A percentile compares a stretch with the other conserved stretches of the same genome.
Evolutionary conservation across 2,113 vertebrate species (phyloP).

Genomic region (Cathartes aura): DNA sequence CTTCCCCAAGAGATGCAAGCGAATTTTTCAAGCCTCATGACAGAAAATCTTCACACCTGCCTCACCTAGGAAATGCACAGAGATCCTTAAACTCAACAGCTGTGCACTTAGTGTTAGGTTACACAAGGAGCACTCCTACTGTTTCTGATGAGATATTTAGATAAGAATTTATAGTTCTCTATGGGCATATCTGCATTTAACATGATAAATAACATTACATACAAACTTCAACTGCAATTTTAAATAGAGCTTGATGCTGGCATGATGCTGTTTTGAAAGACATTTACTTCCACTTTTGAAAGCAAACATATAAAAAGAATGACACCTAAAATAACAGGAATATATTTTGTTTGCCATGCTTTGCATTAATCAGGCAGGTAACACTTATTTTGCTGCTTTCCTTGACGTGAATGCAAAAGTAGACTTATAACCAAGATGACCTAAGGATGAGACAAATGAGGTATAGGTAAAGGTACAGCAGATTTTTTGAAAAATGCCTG

Average conservation of each 20-base stretch:
- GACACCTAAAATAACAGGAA: not conserved
- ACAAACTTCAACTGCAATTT: not conserved
- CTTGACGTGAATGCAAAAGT: not conserved
- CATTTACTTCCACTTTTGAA: not conserved
- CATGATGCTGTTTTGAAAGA: not conserved
- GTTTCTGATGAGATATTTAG: not conserved
- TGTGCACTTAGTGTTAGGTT: not conserved
- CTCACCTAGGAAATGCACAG: not conserved
- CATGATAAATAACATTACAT: not conserved
- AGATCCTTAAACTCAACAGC: not conserved
- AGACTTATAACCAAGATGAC: not conserved
- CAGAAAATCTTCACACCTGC: not conserved
- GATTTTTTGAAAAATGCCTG: not conserved
- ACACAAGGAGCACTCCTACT: not conserved
- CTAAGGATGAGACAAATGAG: not conserved
- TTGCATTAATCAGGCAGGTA: not conserved
- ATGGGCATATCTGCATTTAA: not conserved
- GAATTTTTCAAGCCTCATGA: not conserved
- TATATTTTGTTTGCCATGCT: not conserved
- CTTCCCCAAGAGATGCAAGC: not conserved
- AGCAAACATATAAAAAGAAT: not conserved
- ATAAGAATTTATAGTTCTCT: not conserved
- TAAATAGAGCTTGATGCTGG: not conserved
- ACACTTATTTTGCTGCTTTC: not conserved
- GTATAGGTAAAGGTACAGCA: not conserved